Evolutionary conservation across 2,797 vertebrate genomes (phyloP).

Genomic region (Rhinatrema bivittatum): DNA sequence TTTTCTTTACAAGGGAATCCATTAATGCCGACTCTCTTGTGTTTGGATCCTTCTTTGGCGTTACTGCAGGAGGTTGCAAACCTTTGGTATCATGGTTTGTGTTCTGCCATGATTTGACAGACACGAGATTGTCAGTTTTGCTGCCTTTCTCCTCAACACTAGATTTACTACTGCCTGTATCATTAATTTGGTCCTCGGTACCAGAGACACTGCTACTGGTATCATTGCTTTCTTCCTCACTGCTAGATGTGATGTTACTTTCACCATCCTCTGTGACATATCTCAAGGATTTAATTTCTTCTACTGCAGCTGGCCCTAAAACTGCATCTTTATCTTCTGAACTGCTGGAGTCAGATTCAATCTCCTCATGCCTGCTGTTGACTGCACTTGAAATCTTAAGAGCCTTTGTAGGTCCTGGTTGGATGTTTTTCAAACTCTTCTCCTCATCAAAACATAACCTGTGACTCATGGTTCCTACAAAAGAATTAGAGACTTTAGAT

Average conservation of each 20-base stretch:
- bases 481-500: too few species aligned
- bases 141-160: not conserved
- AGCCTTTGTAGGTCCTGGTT: not conserved
- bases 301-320: slow-evolving; percentile 4
- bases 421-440: not conserved
- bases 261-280: not conserved
- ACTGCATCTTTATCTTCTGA: not conserved
- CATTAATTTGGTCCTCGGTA: not conserved
- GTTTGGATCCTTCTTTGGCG: too few species aligned
- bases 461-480: not conserved
- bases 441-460: not conserved
- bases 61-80: not conserved
- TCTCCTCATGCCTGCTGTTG: not conserved
- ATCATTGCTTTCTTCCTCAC: not conserved
- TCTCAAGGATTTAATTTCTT: slow-evolving; percentile 2
- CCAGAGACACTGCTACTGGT: not conserved
- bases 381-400: not conserved
- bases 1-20: not conserved
- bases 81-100: not conserved
- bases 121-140: not conserved
- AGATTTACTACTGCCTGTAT: not conserved
- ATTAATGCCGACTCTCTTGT: too few species aligned
- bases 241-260: not conserved
- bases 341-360: not conserved
- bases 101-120: not conserved